These are phyloP conservation scores for Agelastica alni DNA, from an alignment of 2,888 invertebrate genomes.

Conservation along the genomic window DNA sequence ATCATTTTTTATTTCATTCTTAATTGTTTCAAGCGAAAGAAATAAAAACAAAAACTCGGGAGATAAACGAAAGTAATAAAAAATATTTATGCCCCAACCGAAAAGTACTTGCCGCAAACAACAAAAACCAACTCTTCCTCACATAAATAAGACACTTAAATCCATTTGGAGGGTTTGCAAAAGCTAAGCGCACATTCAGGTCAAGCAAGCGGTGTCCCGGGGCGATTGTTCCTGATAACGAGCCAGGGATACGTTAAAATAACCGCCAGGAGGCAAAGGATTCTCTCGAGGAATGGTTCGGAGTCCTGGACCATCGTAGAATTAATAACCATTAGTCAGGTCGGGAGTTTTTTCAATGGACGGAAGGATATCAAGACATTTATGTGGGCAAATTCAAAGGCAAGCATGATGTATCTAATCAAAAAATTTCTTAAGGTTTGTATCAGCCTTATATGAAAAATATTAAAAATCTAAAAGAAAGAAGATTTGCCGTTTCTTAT, in stretches of 20 bases:
- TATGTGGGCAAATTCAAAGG: constrained; percentile 16
- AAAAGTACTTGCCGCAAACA: constrained; percentile 11
- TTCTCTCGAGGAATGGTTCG: constrained; percentile 44
- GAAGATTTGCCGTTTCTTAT: too few species aligned
- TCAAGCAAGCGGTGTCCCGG: constrained; percentile 48
- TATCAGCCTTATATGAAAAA: too few species aligned
- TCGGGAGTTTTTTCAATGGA: constrained; percentile 29
- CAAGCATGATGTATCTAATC: constrained; percentile 5
- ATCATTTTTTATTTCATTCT: constrained; percentile 18
- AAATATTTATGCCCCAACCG: constrained; percentile 17
- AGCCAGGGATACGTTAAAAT: constrained; percentile 46
- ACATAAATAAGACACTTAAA: constrained; percentile 36
- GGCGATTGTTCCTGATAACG: constrained; percentile 54
- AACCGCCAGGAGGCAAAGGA: constrained; percentile 47
- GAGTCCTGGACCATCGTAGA: constrained; percentile 34
- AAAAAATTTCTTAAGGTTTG: too few species aligned
- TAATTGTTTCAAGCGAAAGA: constrained; percentile 21
- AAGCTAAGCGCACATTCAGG: constrained; percentile 43
- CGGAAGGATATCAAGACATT: constrained; percentile 25
- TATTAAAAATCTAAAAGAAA: too few species aligned
- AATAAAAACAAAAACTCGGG: constrained; percentile 8
- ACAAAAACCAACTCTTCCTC: constrained; percentile 24
- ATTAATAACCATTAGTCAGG: constrained; percentile 51
- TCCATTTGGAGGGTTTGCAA: constrained; percentile 39
- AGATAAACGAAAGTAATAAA: constrained; percentile 20